Percentiles rank a stretch among this genome's conserved stretches.
These are phyloP conservation scores for Taeniopygia guttata DNA, from an alignment of 2,797 vertebrate species.

Conservation along the genomic window DNA sequence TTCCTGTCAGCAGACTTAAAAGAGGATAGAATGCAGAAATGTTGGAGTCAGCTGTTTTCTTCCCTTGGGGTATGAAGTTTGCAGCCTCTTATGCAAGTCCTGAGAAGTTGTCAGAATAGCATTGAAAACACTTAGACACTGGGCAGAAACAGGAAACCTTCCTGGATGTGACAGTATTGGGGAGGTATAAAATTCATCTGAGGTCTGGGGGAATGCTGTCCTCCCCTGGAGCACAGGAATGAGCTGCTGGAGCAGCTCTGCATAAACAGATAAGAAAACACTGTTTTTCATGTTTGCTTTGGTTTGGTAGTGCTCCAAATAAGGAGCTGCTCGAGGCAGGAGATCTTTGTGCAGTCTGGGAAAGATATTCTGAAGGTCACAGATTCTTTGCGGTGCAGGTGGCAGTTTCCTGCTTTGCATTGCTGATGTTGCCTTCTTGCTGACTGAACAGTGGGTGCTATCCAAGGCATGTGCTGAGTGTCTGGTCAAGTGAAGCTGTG, in stretches of 20 bases:
- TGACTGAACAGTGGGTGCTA: fast-evolving
- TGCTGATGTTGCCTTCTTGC: background rate
- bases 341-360: conserved; percentile 25
- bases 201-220: background rate
- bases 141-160: background rate
- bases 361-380: conserved; percentile 59
- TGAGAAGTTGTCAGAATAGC: background rate
- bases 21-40: background rate
- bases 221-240: background rate
- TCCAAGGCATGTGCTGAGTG: background rate
- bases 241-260: background rate
- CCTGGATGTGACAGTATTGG: background rate
- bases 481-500: background rate
- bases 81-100: conserved; percentile 44
- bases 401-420: background rate
- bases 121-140: background rate
- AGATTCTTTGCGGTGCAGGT: background rate
- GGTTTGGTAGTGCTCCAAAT: conserved; percentile 28
- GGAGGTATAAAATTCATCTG: background rate
- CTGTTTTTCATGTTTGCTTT: conserved; percentile 37
- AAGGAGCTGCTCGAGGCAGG: conserved; percentile 23
- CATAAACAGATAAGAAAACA: conserved; percentile 47
- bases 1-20: conserved; percentile 17
- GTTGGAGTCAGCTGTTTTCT: conserved; percentile 39
- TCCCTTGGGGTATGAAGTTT: conserved; percentile 46